Conservation (phyloP, 2,113 vertebrate species). For the Elachura formosa region DNA sequence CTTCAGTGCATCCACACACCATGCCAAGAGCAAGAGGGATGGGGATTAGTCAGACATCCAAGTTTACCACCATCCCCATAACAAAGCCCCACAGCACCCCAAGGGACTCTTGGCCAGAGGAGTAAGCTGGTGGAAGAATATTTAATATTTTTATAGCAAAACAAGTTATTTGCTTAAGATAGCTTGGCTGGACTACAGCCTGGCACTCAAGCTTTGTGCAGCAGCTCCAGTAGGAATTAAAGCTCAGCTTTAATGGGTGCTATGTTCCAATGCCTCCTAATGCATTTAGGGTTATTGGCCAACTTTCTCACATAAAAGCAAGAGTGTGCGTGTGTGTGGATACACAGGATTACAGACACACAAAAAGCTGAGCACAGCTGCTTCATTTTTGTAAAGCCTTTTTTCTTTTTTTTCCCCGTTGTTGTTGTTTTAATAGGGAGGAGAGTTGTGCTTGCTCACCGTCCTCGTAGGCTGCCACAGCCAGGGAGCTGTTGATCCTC, state of each 20-base stretch:
- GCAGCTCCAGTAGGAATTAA: slow-evolving; percentile 75
- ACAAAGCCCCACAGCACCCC: slow-evolving; percentile 12
- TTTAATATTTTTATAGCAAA: slow-evolving; percentile 75
- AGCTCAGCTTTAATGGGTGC: slow-evolving; percentile 73
- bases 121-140: slow-evolving; percentile 60
- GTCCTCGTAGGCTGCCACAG: slow-evolving; percentile 87
- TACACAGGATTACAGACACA: slow-evolving; percentile 53
- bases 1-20: not conserved
- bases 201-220: slow-evolving; percentile 63
- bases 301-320: slow-evolving; percentile 74
- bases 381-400: slow-evolving; percentile 68
- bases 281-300: slow-evolving; percentile 70
- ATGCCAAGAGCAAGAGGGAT: not conserved
- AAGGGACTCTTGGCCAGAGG: slow-evolving; percentile 50
- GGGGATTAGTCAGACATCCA: not conserved
- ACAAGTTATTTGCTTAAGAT: slow-evolving; percentile 78
- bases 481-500: slow-evolving; percentile 84
- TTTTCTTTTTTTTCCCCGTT: not conserved
- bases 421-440: slow-evolving; percentile 19
- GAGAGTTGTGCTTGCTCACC: slow-evolving; percentile 77
- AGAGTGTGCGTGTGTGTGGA: slow-evolving; percentile 9
- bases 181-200: slow-evolving; percentile 65
- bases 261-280: slow-evolving; percentile 74
- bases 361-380: slow-evolving; percentile 74
- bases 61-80: slow-evolving; percentile 25